phyloP scores from a whole-genome alignment of 2,888 invertebrate genomes.

The Stratiomys singularior region DNA sequence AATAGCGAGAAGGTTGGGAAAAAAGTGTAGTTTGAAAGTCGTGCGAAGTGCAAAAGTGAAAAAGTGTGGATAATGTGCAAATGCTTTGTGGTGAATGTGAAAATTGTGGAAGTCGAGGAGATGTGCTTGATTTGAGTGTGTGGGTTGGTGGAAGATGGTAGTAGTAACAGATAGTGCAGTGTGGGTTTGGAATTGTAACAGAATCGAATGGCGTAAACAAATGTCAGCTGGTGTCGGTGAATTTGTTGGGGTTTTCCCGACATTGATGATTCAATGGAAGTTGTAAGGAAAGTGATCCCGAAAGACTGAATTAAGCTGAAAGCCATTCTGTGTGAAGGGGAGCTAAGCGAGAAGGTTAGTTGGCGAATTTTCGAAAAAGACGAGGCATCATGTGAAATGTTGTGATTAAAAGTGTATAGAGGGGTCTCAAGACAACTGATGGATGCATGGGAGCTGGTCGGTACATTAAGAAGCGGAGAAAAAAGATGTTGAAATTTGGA shows the following conservation, averaged over 20 bases:
- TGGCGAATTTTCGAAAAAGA: no score
- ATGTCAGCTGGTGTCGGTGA: conserved; percentile 41
- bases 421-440: no score
- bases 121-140: conserved; percentile 13
- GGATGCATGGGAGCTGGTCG: no score
- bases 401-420: no score
- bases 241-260: conserved; percentile 44
- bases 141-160: not conserved
- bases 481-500: no score
- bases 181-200: conserved; percentile 3
- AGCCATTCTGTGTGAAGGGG: no score
- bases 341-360: no score
- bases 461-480: no score
- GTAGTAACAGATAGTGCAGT: not conserved
- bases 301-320: no score
- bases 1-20: not conserved
- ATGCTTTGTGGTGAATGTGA: conserved; percentile 24
- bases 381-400: no score
- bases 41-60: not conserved
- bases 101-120: conserved; percentile 18
- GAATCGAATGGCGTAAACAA: conserved; percentile 36
- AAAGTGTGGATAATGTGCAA: not conserved
- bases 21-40: not conserved
- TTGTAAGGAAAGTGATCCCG: not conserved
- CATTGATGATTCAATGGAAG: conserved; percentile 15